Evolutionary conservation across 2,113 vertebrate genomes (phyloP).

Genomic region (Suncus etruscus): DNA sequence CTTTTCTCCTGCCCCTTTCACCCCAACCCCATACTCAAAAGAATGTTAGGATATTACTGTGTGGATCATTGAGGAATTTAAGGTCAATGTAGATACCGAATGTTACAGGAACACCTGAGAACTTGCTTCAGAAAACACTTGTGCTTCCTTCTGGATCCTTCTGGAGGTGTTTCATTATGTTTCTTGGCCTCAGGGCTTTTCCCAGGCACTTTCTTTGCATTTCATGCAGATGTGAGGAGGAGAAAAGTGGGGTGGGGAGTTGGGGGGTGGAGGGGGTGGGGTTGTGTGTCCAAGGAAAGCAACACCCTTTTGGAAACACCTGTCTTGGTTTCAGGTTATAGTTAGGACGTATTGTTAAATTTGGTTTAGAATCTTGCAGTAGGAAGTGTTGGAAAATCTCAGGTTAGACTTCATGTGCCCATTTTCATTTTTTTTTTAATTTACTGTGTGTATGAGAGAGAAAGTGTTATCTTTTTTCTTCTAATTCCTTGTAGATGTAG

Average conservation of each 20-base stretch:
- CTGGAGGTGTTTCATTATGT: constrained; percentile 30
- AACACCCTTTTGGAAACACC: constrained; percentile 51
- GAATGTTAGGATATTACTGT: background rate
- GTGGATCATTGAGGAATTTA: constrained; percentile 23
- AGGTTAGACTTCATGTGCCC: background rate
- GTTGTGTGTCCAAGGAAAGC: constrained; percentile 12
- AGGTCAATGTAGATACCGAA: background rate
- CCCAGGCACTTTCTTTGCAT: background rate
- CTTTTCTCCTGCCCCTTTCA: too few species aligned
- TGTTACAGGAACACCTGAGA: background rate
- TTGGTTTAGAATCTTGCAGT: constrained; percentile 16
- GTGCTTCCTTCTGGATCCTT: constrained; percentile 30
- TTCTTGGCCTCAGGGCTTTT: constrained; percentile 38
- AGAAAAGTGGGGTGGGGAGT: background rate
- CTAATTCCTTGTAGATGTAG: background rate
- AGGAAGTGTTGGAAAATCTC: background rate
- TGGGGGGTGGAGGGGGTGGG: too few species aligned
- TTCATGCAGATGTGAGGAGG: background rate
- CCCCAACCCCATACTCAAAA: background rate
- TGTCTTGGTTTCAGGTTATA: constrained; percentile 40
- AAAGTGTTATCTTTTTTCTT: background rate
- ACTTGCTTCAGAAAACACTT: constrained; percentile 12
- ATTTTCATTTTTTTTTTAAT: constrained; percentile 21
- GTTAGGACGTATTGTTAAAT: background rate
- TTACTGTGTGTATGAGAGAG: background rate